phyloP scores from a whole-genome alignment of 2,888 invertebrate species.

The Caenorhabditis imperialis region DNA sequence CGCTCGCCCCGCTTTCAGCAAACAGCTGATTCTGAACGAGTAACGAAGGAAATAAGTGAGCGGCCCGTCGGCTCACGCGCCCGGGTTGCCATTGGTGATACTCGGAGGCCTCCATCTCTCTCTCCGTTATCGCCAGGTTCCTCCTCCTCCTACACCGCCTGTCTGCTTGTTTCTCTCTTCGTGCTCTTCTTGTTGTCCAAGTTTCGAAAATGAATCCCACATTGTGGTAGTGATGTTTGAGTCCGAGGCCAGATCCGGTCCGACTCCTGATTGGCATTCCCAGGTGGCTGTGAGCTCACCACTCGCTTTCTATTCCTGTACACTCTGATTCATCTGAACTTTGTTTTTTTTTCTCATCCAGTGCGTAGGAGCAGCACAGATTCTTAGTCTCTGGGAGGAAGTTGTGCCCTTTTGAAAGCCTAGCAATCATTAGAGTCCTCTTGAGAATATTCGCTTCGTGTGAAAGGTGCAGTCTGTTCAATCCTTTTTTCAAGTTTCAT shows the following conservation, averaged over 20 bases:
- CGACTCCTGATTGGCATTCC: too few relatives aligned
- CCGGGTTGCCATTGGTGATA: constrained; percentile 7
- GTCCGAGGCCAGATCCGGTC: too few relatives aligned
- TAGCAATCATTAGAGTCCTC: background rate
- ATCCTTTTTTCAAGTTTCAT: too few relatives aligned
- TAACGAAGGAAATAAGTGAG: background rate
- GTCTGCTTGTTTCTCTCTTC: background rate
- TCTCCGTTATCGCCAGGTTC: background rate
- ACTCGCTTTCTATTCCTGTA: too few relatives aligned
- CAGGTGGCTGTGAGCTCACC: too few relatives aligned
- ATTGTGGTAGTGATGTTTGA: too few relatives aligned
- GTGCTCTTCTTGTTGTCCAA: background rate
- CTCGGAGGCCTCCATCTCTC: background rate
- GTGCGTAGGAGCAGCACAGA: too few relatives aligned
- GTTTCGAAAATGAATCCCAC: too few relatives aligned
- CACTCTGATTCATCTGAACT: background rate
- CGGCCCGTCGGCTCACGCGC: background rate
- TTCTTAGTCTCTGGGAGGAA: too few relatives aligned
- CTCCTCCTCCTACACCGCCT: background rate
- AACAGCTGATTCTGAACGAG: constrained; percentile 24
- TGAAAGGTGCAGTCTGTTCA: too few relatives aligned
- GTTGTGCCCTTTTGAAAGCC: background rate
- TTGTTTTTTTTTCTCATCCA: too few relatives aligned
- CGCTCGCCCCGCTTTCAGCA: background rate
- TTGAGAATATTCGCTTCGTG: background rate